Base-by-base conservation (phyloP, 2,888 invertebrate species). In the Nebria brevicollis region DNA sequence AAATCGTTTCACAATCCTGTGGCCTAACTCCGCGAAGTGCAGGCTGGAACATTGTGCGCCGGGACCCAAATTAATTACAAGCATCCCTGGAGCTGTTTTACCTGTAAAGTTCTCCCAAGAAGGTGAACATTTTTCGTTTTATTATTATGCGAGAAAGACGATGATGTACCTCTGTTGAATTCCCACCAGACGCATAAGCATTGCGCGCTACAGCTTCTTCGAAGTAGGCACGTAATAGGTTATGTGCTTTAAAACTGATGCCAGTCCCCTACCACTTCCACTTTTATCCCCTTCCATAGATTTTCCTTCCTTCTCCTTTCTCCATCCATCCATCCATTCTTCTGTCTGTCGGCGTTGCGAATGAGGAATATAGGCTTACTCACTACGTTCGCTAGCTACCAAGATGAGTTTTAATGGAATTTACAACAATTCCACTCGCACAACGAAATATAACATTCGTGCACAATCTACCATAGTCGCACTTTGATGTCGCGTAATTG, bases 61-160 rank as follows among this genome's bases (percentile, higher is more conserved):
- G 54, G 13, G 54, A 43, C 73, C 73, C 73, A 80, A 80, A 80
- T 80, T 80, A 80, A 80, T 80, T 80, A 70, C 42, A 75, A 75
- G 34, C 26, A 15, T 64, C 68, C 66, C 66, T 73, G 15, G 66
- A 80, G 64, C 65, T 68, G 15, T 75, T 43, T 26, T 64, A 64
- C 64, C 75, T 75, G 75, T 20, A 65, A 64, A 75, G 11, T 64
- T 25, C 13, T 34, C 8, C 75, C 34, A 64, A 70, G 75, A 80
- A 80, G 74, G 74, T 73, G 79, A 79, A 79, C 65, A 74, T 66
- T 68, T 73, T 75, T 75, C 42, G 66, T 66, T 79, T 79, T 79
- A 79, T 79, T 79, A 79, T 79, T 77, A 77, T 64, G 4, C 13
- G 73, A 3, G 25, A 15, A 26, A 25, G 7, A 25, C 75, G 25